A percentile compares a stretch with the other conserved stretches of the same genome.
These are phyloP conservation scores for Prosopocoilus inquinatus DNA, from an alignment of 2,888 invertebrate species.

Conservation along the genomic window DNA sequence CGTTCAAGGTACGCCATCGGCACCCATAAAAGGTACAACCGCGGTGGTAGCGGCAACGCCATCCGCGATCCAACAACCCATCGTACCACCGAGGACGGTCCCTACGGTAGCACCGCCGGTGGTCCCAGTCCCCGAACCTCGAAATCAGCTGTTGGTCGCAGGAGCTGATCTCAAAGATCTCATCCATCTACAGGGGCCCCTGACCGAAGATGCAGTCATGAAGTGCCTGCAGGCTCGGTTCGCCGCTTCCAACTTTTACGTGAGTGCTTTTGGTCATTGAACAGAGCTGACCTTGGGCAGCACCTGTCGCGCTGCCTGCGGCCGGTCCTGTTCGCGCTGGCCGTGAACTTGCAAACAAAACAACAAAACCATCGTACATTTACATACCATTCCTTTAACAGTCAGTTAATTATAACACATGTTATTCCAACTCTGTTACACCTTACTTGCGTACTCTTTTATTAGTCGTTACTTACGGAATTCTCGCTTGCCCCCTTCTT, in stretches of 20 bases:
- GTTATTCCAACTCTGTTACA: constrained; percentile 12
- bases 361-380: constrained; percentile 30
- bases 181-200: constrained; percentile 87
- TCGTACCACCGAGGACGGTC: constrained; percentile 44
- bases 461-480: constrained; percentile 11
- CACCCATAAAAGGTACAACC: constrained; percentile 51
- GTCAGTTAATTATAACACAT: constrained; percentile 28
- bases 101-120: constrained; percentile 30
- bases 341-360: constrained; percentile 42
- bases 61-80: constrained; percentile 41
- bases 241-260: constrained; percentile 82
- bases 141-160: constrained; percentile 26
- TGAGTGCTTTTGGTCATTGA: constrained; percentile 58
- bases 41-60: constrained; percentile 34
- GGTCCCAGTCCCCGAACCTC: constrained; percentile 28
- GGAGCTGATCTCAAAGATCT: constrained; percentile 75
- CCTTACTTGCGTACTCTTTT: not conserved
- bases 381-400: constrained; percentile 35
- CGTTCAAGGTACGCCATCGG: constrained; percentile 60
- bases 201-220: constrained; percentile 92
- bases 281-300: constrained; percentile 41
- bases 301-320: constrained; percentile 24
- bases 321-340: constrained; percentile 39
- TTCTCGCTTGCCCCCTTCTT: too few relatives aligned
- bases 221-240: constrained; percentile 88